Evolutionary conservation across 1,140 invertebrate genomes (phyloP), one percentile per base, ranked within the genome.

Genomic region (Drosophila sp.): DNA sequence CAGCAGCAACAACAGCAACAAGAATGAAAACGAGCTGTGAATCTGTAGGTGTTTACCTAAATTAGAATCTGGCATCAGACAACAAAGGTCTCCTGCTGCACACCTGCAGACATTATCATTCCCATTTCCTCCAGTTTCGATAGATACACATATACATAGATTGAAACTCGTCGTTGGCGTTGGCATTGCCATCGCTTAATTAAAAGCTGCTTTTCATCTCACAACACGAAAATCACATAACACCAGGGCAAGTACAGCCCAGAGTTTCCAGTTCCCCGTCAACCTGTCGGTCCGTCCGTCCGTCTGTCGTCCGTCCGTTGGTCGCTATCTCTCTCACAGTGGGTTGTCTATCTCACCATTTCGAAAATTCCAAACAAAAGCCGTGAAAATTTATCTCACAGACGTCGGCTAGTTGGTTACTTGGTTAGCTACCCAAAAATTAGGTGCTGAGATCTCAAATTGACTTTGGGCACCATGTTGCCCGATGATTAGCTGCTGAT

Each of bases 391-490:
- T 56, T 57, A 83, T 71, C 79, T 40, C 64, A 55, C 25, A 61
- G 33, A 35, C 23, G 56, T 17, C 56, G 56, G 56, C 56, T 58
- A 50, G 44, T 50, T 50, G 44, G 44, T 50, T 50, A 50, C 44
- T 50, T 50, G 44, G 44, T 27, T 50, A 27, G 73, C 81, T 82
- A 68, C 71, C 83, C 69, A 40, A 33, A 83, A 83, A 87, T 76
- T 66, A 83, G 83, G 83, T 87, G 83, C 83, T 89, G 83, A 87
- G 83, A 83, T 83, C 68, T 69, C 55, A 87, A 87, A 83, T 83
- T 76, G 79, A 79, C 70, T 66, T 56, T 67, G 76, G 72, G 44
- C 44, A 50, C 44, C 84, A 72, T 58, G 76, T 82, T 71, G 44
- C 44, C 44, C 25, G 23, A 50, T 86, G 82, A 86, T 86, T 86